Conservation (phyloP, 2,113 vertebrate genomes). For the Limanda limanda region DNA sequence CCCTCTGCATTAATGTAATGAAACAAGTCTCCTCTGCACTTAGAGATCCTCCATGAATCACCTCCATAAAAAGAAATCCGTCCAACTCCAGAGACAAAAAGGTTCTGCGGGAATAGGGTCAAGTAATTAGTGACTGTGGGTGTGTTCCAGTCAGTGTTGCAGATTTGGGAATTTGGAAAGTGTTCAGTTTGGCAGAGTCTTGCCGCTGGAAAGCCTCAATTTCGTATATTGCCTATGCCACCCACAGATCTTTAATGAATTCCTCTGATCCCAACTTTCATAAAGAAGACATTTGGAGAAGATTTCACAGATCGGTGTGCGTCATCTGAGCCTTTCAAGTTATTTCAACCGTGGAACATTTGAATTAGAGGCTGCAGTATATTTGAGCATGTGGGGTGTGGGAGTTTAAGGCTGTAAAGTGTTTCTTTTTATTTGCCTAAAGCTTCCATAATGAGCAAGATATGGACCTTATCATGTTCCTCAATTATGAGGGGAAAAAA, state of each 20-base stretch:
- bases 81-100: not conserved
- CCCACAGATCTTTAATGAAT: conserved; percentile 77
- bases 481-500: conserved; percentile 37
- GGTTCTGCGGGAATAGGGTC: conserved; percentile 42
- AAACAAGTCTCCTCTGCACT: conserved; percentile 32
- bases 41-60: conserved; percentile 5
- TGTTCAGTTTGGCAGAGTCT: conserved; percentile 68
- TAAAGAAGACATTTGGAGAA: conserved; percentile 71
- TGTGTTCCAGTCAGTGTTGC: conserved; percentile 40
- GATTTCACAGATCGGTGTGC: conserved; percentile 66
- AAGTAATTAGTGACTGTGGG: conserved; percentile 46
- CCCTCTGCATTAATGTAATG: conserved; percentile 32
- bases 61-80: not conserved
- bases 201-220: conserved; percentile 45
- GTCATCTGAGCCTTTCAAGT: conserved; percentile 73
- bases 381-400: conserved; percentile 64
- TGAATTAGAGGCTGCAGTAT: conserved; percentile 62
- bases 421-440: conserved; percentile 73
- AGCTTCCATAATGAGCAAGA: conserved; percentile 77
- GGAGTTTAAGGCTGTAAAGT: conserved; percentile 73
- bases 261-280: conserved; percentile 79
- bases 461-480: conserved; percentile 64
- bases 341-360: conserved; percentile 64
- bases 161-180: conserved; percentile 70
- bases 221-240: conserved; percentile 57